These are phyloP conservation scores for Pristionchus mayeri DNA, from an alignment of 2,888 invertebrate species.

Conservation along the genomic window DNA sequence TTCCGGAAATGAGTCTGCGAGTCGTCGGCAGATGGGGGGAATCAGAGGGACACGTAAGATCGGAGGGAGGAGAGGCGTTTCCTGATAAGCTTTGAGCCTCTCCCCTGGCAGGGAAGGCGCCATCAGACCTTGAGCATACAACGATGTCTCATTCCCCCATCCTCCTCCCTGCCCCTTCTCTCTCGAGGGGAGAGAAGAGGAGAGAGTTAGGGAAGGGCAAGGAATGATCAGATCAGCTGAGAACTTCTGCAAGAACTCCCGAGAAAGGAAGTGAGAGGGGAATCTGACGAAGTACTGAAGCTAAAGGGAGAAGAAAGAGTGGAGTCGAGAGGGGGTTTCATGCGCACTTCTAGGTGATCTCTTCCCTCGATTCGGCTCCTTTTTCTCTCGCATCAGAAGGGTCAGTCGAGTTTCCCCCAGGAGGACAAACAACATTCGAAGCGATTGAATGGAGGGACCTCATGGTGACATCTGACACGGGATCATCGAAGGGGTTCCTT, in stretches of 20 bases:
- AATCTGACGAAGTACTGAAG: neutral
- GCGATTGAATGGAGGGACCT: neutral
- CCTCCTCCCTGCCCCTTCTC: neutral
- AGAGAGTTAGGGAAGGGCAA: neutral
- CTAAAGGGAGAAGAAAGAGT: neutral
- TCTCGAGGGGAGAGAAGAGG: neutral
- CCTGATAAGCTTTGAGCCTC: slow-evolving; percentile 32
- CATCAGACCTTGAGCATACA: slow-evolving; percentile 37
- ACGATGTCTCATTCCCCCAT: neutral
- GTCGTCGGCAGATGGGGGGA: neutral
- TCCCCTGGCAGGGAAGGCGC: neutral
- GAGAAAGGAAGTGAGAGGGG: neutral
- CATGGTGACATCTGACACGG: neutral
- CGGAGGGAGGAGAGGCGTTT: neutral
- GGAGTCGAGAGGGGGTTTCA: slow-evolving; percentile 3
- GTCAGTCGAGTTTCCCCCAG: too few relatives aligned
- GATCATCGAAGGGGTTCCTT: neutral
- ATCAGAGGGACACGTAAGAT: slow-evolving; percentile 29
- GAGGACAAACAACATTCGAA: too few relatives aligned
- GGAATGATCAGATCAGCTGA: slow-evolving; percentile 14
- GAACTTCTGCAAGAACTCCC: neutral
- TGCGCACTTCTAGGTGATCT: neutral
- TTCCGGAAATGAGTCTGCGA: slow-evolving; percentile 9
- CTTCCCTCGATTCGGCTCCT: neutral
- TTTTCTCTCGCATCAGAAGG: neutral